Evolutionary conservation across 1,140 invertebrate genomes (phyloP).

Genomic region (Cotesia typhae): DNA sequence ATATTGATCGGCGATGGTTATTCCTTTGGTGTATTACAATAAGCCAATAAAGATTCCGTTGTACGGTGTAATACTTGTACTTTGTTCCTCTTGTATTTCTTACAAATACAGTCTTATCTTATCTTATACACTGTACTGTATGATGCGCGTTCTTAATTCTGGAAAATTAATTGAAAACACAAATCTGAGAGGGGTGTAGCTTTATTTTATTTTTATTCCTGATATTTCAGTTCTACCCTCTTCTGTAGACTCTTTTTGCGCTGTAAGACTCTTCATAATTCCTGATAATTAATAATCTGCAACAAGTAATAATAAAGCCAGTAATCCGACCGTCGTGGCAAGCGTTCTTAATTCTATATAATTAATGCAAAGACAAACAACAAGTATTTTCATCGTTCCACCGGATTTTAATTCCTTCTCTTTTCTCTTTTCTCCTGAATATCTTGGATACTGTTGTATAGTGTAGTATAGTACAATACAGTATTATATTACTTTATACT

Average conservation of each 20-base stretch:
- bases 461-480: not conserved
- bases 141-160: constrained; percentile 57
- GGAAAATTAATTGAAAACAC: constrained; percentile 63
- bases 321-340: constrained; percentile 61
- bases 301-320: constrained; percentile 66
- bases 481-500: constrained; percentile 13
- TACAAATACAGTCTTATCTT: not conserved
- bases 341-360: constrained; percentile 66
- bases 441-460: too few relatives aligned
- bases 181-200: constrained; percentile 51
- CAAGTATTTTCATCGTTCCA: constrained; percentile 52
- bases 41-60: not conserved
- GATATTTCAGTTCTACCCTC: constrained; percentile 3
- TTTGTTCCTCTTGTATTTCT: too few relatives aligned
- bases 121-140: constrained; percentile 45
- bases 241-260: constrained; percentile 23
- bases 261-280: constrained; percentile 53
- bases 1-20: constrained; percentile 42
- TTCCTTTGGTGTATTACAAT: constrained; percentile 21
- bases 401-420: constrained; percentile 43
- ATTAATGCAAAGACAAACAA: constrained; percentile 67
- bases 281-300: constrained; percentile 66
- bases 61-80: too few relatives aligned
- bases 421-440: constrained; percentile 20
- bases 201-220: constrained; percentile 51